A percentile compares a stretch with the other conserved stretches of the same genome.
Conservation (phyloP, 1,140 invertebrate genomes). For the Sinella curviseta region DNA sequence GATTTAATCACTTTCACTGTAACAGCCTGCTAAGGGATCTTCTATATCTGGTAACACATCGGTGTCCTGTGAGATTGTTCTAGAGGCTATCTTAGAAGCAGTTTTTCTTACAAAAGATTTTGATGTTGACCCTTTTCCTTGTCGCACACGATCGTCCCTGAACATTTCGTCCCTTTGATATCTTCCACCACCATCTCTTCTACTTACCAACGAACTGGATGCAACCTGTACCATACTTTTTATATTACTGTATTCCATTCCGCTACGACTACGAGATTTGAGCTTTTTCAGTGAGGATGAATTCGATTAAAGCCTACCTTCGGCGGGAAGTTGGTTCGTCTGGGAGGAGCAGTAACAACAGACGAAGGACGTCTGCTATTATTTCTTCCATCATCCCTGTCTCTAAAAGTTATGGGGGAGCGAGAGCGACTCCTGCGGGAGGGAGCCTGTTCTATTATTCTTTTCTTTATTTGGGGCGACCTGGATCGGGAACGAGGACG, state of each 20-base stretch:
- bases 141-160: background rate
- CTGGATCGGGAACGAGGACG: background rate
- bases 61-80: background rate
- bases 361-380: background rate
- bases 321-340: background rate
- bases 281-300: background rate
- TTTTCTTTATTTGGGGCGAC: background rate
- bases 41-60: background rate
- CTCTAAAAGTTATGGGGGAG: background rate
- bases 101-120: background rate
- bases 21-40: constrained; percentile 8
- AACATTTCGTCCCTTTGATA: background rate
- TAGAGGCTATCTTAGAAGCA: background rate
- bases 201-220: background rate
- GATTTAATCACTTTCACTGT: constrained; percentile 11
- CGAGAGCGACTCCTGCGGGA: background rate
- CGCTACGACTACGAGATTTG: background rate
- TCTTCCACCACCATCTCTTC: background rate
- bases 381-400: constrained; percentile 1
- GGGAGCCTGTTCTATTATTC: background rate
- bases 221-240: constrained; percentile 4
- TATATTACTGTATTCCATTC: constrained; percentile 5
- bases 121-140: background rate
- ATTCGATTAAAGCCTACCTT: constrained; percentile 14
- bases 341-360: constrained; percentile 8